phyloP scores from a whole-genome alignment of 1,140 invertebrate genomes.

The Drosophila virilis region DNA sequence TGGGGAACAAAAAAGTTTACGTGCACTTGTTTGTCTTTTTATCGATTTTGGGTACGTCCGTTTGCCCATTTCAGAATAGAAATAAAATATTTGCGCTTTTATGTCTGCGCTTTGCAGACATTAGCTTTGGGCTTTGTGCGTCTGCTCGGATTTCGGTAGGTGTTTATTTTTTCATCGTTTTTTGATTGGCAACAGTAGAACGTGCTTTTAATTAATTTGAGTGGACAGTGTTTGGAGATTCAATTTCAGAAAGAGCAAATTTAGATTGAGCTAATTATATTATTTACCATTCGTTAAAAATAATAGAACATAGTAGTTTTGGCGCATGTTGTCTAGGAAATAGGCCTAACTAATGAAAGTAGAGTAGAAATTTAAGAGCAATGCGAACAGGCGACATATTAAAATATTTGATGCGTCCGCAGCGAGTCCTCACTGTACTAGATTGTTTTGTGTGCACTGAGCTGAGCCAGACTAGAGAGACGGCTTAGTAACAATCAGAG shows the following conservation, averaged over 20 bases:
- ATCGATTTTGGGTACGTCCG: constrained; percentile 53
- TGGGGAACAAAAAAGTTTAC: constrained; percentile 48
- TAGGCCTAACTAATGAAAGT: not conserved
- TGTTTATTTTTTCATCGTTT: constrained; percentile 35
- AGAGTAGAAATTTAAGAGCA: not conserved
- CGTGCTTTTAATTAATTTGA: constrained; percentile 65
- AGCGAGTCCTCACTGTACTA: constrained; percentile 7
- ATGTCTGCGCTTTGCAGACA: constrained; percentile 27
- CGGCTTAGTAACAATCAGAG: constrained; percentile 21
- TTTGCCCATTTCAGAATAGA: not conserved
- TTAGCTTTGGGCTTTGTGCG: constrained; percentile 12
- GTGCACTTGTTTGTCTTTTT: constrained; percentile 43
- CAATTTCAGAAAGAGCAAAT: not conserved
- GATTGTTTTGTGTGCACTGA: not conserved
- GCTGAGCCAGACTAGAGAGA: not conserved
- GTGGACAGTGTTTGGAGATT: constrained; percentile 24
- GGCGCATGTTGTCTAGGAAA: not conserved
- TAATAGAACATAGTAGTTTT: no score
- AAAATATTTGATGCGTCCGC: not conserved
- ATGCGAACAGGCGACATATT: not conserved
- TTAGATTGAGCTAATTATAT: not conserved
- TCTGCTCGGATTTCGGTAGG: constrained; percentile 36
- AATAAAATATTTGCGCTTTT: constrained; percentile 38
- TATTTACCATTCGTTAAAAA: no score
- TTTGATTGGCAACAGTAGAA: constrained; percentile 43